A percentile compares a stretch with the other conserved stretches of the same genome.
These are phyloP conservation scores for Mylabris phalerata DNA, from an alignment of 1,140 invertebrate genomes.

Conservation along the genomic window DNA sequence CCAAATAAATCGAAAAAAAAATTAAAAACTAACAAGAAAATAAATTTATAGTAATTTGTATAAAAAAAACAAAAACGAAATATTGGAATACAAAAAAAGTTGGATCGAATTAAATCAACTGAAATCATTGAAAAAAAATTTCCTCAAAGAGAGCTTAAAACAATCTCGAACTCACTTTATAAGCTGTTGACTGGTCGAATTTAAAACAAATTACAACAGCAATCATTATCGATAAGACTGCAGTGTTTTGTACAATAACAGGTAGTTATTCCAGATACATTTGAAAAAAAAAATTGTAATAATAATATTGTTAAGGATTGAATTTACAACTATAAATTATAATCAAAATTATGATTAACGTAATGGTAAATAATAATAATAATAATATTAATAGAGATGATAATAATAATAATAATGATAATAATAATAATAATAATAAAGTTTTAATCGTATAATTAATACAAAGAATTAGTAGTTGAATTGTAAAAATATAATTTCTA, in stretches of 20 bases:
- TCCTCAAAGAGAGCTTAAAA: conserved; percentile 15
- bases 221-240: conserved; percentile 9
- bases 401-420: neutral
- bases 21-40: no score
- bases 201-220: conserved; percentile 12
- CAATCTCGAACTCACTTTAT: conserved; percentile 6
- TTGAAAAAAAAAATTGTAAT: neutral
- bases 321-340: conserved; percentile 6
- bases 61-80: no score
- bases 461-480: conserved; percentile 16
- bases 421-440: neutral
- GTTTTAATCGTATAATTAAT: neutral
- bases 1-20: no score
- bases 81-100: no score
- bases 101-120: no score
- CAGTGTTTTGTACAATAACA: conserved; percentile 19
- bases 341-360: conserved; percentile 2
- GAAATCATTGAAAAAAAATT: neutral
- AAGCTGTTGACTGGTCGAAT: conserved; percentile 15
- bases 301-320: no score
- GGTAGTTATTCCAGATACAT: conserved; percentile 13
- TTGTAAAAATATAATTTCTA: conserved; percentile 11
- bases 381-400: no score
- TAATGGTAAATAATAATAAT: neutral
- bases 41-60: no score